Evolutionary conservation across 2,888 invertebrate genomes (phyloP).

Genomic region (Parnassius smintheus): DNA sequence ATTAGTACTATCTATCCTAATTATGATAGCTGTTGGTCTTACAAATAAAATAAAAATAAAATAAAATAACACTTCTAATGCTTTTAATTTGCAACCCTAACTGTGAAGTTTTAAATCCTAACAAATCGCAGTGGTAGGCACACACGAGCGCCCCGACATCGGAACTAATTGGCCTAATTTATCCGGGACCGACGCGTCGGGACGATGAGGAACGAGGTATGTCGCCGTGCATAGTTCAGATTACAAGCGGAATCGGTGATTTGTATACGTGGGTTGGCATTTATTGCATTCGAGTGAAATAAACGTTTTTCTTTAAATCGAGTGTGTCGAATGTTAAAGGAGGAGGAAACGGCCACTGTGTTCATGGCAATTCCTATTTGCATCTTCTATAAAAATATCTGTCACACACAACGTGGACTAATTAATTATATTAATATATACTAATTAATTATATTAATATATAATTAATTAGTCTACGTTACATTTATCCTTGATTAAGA

Average conservation of each 20-base stretch:
- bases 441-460: too few species aligned
- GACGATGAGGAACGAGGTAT: conserved; percentile 34
- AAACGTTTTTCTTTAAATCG: conserved; percentile 10
- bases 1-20: too few species aligned
- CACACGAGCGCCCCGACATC: conserved; percentile 29
- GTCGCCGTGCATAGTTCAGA: conserved; percentile 47
- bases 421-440: too few species aligned
- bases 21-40: too few species aligned
- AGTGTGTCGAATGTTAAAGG: background rate
- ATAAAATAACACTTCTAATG: background rate
- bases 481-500: too few species aligned
- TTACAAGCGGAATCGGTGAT: conserved; percentile 52
- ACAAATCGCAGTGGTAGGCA: conserved; percentile 36
- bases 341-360: background rate
- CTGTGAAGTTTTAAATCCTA: conserved; percentile 29
- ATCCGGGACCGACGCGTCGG: conserved; percentile 39
- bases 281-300: conserved; percentile 30
- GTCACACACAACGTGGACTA: too few species aligned
- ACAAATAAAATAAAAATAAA: too few species aligned
- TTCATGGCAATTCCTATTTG: background rate
- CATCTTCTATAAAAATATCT: too few species aligned
- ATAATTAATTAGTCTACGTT: too few species aligned
- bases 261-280: conserved; percentile 44
- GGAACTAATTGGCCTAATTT: conserved; percentile 35
- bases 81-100: conserved; percentile 29